Conservation (phyloP, 1,140 invertebrate genomes). For the Gonatopus flavifemur region DNA sequence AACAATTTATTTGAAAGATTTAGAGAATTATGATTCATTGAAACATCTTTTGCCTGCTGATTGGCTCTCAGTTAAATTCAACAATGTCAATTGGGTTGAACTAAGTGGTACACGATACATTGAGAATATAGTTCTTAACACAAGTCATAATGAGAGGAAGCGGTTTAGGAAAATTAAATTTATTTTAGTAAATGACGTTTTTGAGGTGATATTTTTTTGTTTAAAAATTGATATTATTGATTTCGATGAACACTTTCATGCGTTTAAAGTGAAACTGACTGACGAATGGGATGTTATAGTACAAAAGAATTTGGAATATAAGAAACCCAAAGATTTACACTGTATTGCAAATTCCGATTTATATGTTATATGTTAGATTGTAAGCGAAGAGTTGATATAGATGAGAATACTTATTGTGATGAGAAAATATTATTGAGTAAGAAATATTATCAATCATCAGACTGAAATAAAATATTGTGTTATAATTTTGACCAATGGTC, state of each 20-base stretch:
- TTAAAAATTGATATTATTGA: background rate
- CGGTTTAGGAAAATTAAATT: background rate
- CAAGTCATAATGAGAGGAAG: background rate
- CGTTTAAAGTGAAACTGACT: background rate
- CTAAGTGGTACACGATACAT: constrained; percentile 10
- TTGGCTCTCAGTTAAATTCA: background rate
- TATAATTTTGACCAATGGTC: too few relatives aligned
- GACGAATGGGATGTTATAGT: background rate
- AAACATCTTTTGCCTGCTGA: background rate
- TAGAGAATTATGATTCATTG: background rate
- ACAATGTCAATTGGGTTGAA: constrained; percentile 6
- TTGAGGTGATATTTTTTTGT: background rate
- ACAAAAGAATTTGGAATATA: background rate
- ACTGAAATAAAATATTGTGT: too few relatives aligned
- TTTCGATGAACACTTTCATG: too few relatives aligned
- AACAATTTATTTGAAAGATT: background rate
- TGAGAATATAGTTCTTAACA: background rate
- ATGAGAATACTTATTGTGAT: too few relatives aligned
- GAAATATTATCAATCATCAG: too few relatives aligned
- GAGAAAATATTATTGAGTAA: too few relatives aligned
- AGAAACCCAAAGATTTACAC: background rate
- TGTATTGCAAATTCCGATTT: background rate
- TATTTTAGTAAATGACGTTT: background rate
- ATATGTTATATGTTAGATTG: background rate
- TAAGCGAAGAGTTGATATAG: too few relatives aligned